These are phyloP conservation scores for Stomatorhinus ivindoensis DNA, from an alignment of 2,113 vertebrate genomes.

Conservation along the genomic window DNA sequence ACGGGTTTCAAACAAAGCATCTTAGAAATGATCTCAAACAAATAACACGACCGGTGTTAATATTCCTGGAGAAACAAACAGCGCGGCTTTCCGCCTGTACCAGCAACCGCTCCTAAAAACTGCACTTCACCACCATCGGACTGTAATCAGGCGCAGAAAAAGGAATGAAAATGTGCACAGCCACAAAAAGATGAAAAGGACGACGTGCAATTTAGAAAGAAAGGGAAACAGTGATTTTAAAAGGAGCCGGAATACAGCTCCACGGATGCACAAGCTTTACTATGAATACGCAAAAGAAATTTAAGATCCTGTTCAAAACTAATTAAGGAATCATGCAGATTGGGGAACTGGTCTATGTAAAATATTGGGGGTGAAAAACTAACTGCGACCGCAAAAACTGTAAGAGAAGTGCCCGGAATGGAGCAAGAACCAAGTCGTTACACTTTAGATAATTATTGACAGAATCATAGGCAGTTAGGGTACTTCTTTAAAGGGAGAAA, in stretches of 20 bases:
- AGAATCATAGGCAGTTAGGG: slow-evolving; percentile 5
- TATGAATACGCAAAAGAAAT: background rate
- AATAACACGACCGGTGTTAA: background rate
- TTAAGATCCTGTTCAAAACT: background rate
- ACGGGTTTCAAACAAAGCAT: background rate
- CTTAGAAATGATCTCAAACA: background rate
- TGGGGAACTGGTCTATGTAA: background rate
- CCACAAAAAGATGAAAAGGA: background rate
- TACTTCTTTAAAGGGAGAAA: background rate
- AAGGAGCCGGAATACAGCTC: background rate
- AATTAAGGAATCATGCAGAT: background rate
- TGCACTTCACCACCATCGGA: background rate
- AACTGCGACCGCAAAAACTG: background rate
- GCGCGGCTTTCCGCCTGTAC: background rate
- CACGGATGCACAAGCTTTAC: background rate
- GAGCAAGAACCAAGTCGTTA: background rate
- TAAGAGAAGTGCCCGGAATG: background rate
- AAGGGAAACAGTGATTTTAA: background rate
- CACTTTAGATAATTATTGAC: slow-evolving; percentile 18
- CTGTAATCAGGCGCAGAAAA: background rate
- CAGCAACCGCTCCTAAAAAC: background rate
- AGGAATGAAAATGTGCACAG: background rate
- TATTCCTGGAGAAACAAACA: background rate
- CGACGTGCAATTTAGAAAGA: background rate
- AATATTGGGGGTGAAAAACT: background rate